These are phyloP conservation scores for Callopanchax toddi DNA, from an alignment of 2,113 vertebrate species.

Conservation along the genomic window DNA sequence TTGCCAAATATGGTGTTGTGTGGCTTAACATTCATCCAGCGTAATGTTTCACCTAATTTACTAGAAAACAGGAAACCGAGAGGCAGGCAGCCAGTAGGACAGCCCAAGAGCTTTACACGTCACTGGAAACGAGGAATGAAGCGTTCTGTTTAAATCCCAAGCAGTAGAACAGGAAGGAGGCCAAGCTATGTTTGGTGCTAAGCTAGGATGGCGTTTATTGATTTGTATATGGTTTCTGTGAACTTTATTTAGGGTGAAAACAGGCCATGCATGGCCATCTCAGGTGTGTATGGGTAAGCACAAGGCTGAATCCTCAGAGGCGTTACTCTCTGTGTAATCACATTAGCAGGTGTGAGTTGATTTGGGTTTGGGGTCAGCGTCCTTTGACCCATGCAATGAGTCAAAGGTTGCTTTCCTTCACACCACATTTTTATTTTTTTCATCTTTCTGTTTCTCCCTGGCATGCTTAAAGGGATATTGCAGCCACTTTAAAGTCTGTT, in stretches of 20 bases:
- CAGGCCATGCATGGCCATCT: slow-evolving; percentile 62
- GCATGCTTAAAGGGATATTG: no score
- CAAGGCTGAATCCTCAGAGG: slow-evolving; percentile 22
- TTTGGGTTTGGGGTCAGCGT: slow-evolving; percentile 22
- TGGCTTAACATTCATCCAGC: slow-evolving; percentile 6
- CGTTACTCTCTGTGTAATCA: slow-evolving; percentile 38
- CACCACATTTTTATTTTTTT: slow-evolving; percentile 16
- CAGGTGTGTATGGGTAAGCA: slow-evolving; percentile 71
- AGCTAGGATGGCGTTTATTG: slow-evolving; percentile 62
- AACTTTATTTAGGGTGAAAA: slow-evolving; percentile 77
- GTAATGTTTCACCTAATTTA: slow-evolving; percentile 16
- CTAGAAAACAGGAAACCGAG: not conserved
- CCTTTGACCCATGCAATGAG: slow-evolving; percentile 32
- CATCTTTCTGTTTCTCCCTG: slow-evolving; percentile 8
- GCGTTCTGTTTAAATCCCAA: slow-evolving; percentile 64
- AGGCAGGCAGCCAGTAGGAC: slow-evolving; percentile 7
- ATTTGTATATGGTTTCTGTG: slow-evolving; percentile 64
- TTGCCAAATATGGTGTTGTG: slow-evolving; percentile 31
- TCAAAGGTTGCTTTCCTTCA: not conserved
- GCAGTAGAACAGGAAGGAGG: slow-evolving; percentile 41
- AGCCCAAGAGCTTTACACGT: slow-evolving; percentile 6
- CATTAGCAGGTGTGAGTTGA: slow-evolving; percentile 63
- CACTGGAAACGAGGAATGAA: slow-evolving; percentile 26
- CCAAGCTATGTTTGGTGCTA: slow-evolving; percentile 58
- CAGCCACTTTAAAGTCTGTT: no score